Conservation (phyloP, 2,797 vertebrate genomes). For the Lacerta viridis region DNA sequence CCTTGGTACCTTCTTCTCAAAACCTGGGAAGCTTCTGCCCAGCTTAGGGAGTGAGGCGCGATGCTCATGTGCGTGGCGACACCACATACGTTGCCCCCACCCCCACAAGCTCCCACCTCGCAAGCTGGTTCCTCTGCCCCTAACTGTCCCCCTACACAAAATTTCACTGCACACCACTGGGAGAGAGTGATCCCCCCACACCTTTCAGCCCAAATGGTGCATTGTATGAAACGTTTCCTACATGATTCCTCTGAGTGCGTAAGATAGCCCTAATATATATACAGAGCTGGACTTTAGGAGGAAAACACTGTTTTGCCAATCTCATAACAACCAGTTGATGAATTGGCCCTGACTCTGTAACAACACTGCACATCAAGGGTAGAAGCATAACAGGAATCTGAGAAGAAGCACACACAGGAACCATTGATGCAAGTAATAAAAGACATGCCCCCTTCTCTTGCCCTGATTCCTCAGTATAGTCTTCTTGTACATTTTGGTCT, state of each 20-base stretch:
- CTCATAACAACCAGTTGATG: background rate
- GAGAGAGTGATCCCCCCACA: background rate
- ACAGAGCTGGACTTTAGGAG: too few species aligned
- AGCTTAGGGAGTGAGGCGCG: too few species aligned
- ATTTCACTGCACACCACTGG: too few species aligned
- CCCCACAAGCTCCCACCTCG: too few species aligned
- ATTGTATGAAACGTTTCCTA: background rate
- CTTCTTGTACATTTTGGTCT: slow-evolving; percentile 3
- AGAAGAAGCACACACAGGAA: background rate
- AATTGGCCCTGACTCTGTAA: background rate
- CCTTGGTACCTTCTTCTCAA: too few species aligned
- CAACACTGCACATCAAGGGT: slow-evolving; percentile 1
- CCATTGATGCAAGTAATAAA: background rate
- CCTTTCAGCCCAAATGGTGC: background rate
- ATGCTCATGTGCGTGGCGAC: too few species aligned
- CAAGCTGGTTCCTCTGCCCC: too few species aligned
- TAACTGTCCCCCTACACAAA: too few species aligned
- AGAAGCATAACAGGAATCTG: slow-evolving; percentile 9
- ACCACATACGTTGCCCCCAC: too few species aligned
- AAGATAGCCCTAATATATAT: background rate
- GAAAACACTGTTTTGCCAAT: background rate
- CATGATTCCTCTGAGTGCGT: background rate
- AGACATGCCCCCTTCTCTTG: background rate
- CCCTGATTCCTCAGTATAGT: background rate
- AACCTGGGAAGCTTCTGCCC: too few species aligned